Base-by-base conservation (phyloP, 2,888 invertebrate species). In the Rotaria socialis region DNA sequence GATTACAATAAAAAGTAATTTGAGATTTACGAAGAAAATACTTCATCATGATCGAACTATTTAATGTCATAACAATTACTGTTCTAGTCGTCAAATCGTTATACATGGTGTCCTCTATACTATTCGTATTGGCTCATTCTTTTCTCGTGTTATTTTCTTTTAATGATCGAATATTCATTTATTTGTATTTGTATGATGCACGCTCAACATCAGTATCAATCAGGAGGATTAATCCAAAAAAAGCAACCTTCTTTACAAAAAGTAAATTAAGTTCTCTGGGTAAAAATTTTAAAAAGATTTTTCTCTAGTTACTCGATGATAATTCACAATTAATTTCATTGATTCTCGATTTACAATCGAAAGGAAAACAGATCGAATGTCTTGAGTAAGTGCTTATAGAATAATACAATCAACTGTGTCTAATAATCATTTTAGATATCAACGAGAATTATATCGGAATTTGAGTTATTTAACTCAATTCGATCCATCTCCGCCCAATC, bases 341-440 rank as follows among this genome's bases (percentile, higher is more conserved):
- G 8, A 80, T 80, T 47, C 41, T 80, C 22, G 75, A 80, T 80
- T 80, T 47, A 47, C 75, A 80, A 80, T 16, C 24, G 5, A 80
- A 80, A 80, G 75, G 75, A 7, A 41, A 22, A 80, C 41, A 41
- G 47, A 22, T 7, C 10, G 43, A 80, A 80, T 80, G 43, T 47
- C 8, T 80, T 6, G 75, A 80, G 75, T 80, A 80, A 67, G 11
- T 27, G 2, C 14, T 27, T 80, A 6, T 43, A 10, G 7, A 47
- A 41, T 22, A 22, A 47, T 47, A 80, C 0, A 35, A 35, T 35
- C 35, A 35, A 35, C 22, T 11, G 1, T 27, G 5, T 2, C 8
- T 43, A 16, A 80, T 41, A 8, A 43, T 43, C 8, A 24, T 80
- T 80, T 43, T 6, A 80, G 75, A n/a, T 47, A 80, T 80, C 43